Base-by-base conservation (phyloP, 2,113 vertebrate species). In the Clarias batrachus region DNA sequence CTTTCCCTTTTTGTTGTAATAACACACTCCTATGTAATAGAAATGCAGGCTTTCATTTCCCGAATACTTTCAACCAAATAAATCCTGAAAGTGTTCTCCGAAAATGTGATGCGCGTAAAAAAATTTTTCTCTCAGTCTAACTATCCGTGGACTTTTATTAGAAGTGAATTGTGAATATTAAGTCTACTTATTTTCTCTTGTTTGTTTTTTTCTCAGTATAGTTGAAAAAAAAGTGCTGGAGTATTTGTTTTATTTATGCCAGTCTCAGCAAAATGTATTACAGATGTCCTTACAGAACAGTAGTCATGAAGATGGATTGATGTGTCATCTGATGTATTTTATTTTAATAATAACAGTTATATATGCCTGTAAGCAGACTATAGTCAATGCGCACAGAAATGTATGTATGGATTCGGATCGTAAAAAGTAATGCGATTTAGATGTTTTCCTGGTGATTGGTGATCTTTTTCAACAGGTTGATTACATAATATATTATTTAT, bases 251-350 rank as follows among this genome's bases (percentile, higher is more conserved):
- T n/a, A 17, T 27, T 78, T 78, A 78, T 78, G 74, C 52, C 25
- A 78, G 52, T 56, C 74, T 78, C 74, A 78, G 74, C 74, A 78
- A 78, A 78, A 56, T 78, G 52, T 56, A 56, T 78, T 78, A 25
- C n/a, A 78, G 52, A 25, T 76, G 73, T 76, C 73, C 73, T 25
- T 52, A 78, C 74, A 77, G 48, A 56, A n/a, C 23, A n/a, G 74
- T 77, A 77, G 48, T n/a, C 74, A 78, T 56, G 74, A 56, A 56
- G 74, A 78, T 78, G 74, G 74, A 78, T 78, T 56, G 27, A 78
- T 78, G 52, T 78, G 74, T 78, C 74, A 27, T 25, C 21, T 1
- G 25, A 27, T 56, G 16, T 70, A 21, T 73, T 52, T 23, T 27
- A 48, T 17, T 10, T 48, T n/a, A 56, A 77, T 25, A 77, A 77